Conservation (phyloP, 2,113 vertebrate species). For the Rhea pennata region DNA sequence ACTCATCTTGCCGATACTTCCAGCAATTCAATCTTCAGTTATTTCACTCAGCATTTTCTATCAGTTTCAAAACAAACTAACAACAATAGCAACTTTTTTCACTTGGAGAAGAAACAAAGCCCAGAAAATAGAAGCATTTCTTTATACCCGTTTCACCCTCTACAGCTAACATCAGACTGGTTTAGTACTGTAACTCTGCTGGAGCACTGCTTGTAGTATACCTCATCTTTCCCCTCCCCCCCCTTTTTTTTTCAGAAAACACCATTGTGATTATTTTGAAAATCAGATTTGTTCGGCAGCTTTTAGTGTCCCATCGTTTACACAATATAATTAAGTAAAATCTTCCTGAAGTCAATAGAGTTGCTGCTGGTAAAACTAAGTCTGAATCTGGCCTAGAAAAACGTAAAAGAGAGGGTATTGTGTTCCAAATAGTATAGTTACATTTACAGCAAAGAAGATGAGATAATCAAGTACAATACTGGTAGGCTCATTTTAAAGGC, state of each 20-base stretch:
- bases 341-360: not conserved
- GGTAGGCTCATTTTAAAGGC: slow-evolving; percentile 24
- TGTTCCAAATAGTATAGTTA: not conserved
- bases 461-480: slow-evolving; percentile 8
- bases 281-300: not conserved
- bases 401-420: not conserved
- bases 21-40: slow-evolving; percentile 44
- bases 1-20: slow-evolving; percentile 48
- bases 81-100: slow-evolving; percentile 61
- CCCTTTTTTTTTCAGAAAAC: not conserved
- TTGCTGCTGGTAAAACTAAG: not conserved
- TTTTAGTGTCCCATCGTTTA: not conserved
- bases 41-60: slow-evolving; percentile 49
- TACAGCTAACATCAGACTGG: not conserved
- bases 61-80: slow-evolving; percentile 49
- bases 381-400: not conserved
- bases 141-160: slow-evolving; percentile 2
- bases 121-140: not conserved
- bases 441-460: not conserved
- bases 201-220: not conserved
- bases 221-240: not conserved
- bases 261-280: not conserved
- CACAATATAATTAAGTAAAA: not conserved
- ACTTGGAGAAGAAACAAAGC: not conserved
- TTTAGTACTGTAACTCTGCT: not conserved